Percentiles rank a stretch among this genome's conserved stretches.
Conservation (phyloP, 2,797 vertebrate species). For the Dermochelys coriacea region DNA sequence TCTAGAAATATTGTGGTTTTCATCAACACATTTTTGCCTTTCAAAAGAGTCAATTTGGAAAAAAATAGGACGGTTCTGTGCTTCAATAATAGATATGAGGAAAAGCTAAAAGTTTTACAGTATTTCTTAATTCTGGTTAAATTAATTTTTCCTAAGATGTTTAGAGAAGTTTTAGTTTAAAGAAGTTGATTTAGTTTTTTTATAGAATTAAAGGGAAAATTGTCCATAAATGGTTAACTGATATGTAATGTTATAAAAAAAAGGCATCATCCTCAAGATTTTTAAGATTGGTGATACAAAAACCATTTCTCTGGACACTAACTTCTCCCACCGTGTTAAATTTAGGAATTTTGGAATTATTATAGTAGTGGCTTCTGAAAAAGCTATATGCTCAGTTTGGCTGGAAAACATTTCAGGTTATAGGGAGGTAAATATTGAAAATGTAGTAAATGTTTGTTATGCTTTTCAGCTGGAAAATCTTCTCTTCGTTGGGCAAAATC, state of each 20-base stretch:
- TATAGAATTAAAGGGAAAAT: not conserved
- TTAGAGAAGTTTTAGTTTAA: not conserved
- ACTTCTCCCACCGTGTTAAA: too few species aligned
- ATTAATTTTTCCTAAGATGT: not conserved
- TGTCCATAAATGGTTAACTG: not conserved
- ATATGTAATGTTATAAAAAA: not conserved
- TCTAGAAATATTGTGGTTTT: not conserved
- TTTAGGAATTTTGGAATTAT: not conserved
- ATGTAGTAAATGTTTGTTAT: not conserved
- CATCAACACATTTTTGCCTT: not conserved
- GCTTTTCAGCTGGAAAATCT: not conserved
- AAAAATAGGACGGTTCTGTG: not conserved
- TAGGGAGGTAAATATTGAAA: not conserved
- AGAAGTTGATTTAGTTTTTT: not conserved
- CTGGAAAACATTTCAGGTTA: not conserved
- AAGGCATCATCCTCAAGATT: not conserved
- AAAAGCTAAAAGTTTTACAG: not conserved
- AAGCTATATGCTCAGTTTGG: not conserved
- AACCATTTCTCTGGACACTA: too few species aligned
- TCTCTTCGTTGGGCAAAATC: not conserved
- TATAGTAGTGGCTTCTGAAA: not conserved
- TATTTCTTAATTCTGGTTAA: not conserved
- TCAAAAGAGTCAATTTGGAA: not conserved
- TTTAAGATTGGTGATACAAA: too few species aligned
- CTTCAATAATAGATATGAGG: not conserved